Conservation (phyloP, 1,140 invertebrate species). For the Lasioglossum baleicum region DNA sequence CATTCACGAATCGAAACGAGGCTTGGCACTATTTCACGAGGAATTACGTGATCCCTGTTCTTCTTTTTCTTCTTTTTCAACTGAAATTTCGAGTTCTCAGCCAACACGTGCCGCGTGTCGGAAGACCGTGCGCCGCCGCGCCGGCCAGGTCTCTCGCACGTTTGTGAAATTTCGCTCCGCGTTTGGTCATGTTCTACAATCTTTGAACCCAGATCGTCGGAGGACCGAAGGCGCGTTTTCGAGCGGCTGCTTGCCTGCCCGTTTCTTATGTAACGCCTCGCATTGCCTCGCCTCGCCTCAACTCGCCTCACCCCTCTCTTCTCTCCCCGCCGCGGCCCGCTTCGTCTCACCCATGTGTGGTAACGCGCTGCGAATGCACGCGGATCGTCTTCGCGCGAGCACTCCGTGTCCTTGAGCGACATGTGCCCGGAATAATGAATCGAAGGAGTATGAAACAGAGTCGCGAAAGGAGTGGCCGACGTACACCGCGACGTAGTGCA, state of each 20-base stretch:
- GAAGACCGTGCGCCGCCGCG: not conserved
- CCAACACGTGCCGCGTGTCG: not conserved
- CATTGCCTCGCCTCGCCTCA: not conserved
- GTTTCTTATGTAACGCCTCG: constrained; percentile 23
- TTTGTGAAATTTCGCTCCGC: not conserved
- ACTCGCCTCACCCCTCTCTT: no score
- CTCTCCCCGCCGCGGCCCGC: no score
- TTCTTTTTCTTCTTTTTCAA: no score
- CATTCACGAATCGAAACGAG: not conserved
- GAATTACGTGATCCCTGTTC: no score
- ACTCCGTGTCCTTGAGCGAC: constrained; percentile 36
- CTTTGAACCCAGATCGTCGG: not conserved
- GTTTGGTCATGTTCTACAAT: not conserved
- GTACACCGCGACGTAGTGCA: not conserved
- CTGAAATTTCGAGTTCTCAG: no score
- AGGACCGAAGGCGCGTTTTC: not conserved
- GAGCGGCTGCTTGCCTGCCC: not conserved
- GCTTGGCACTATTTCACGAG: no score
- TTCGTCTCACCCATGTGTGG: not conserved
- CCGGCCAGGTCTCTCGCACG: not conserved
- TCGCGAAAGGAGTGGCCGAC: constrained; percentile 29
- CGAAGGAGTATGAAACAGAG: constrained; percentile 26
- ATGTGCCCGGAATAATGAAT: constrained; percentile 43
- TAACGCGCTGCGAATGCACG: constrained; percentile 19
- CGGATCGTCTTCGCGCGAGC: constrained; percentile 12